These are phyloP conservation scores for Nephotettix cincticeps DNA, from an alignment of 1,140 invertebrate species.

Conservation along the genomic window DNA sequence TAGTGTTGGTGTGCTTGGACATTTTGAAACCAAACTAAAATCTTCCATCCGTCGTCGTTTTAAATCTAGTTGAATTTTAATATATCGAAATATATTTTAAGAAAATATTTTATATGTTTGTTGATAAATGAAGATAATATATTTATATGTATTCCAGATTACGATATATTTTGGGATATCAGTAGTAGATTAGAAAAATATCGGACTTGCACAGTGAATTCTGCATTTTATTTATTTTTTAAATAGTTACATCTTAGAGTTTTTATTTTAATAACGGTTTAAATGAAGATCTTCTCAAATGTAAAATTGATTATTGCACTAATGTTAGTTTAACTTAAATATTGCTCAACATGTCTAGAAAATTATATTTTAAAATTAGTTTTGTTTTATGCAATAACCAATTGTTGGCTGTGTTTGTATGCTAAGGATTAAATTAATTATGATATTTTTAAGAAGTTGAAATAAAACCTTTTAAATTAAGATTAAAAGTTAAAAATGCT, in stretches of 20 bases:
- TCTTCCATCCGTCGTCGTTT: constrained; percentile 3
- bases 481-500: not conserved
- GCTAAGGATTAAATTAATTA: not conserved
- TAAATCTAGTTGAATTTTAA: constrained; percentile 5
- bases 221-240: constrained; percentile 4
- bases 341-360: constrained; percentile 1
- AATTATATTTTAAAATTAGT: not conserved
- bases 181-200: not conserved
- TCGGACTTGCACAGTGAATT: not conserved
- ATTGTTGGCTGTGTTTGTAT: constrained; percentile 16
- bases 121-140: constrained; percentile 3
- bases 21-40: not conserved
- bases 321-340: not conserved
- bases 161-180: constrained; percentile 5
- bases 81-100: constrained; percentile 16
- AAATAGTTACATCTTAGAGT: not conserved
- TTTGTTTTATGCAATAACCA: constrained; percentile 7
- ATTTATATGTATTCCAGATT: constrained; percentile 9
- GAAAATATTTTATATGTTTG: constrained; percentile 12
- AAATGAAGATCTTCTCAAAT: not conserved
- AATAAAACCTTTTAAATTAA: not conserved
- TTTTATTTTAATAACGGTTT: not conserved
- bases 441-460: not conserved
- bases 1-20: constrained; percentile 1
- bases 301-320: not conserved